These are phyloP conservation scores for Piprites chloris DNA, from an alignment of 2,113 vertebrate genomes.

Conservation along the genomic window DNA sequence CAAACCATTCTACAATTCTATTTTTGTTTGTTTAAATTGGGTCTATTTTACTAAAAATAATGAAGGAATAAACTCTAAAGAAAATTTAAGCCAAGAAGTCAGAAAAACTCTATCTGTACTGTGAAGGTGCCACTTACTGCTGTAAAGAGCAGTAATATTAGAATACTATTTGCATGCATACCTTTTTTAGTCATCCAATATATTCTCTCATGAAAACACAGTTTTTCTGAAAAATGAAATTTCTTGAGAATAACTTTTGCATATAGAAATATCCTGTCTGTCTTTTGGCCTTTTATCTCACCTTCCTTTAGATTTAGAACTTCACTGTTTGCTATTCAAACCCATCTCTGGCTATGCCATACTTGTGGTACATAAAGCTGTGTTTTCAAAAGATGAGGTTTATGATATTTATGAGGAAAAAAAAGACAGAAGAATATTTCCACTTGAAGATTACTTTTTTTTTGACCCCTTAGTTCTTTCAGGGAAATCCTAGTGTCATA, in stretches of 20 bases:
- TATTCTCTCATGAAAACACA: neutral
- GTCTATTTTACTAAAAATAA: neutral
- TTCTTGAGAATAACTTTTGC: neutral
- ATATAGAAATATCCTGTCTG: neutral
- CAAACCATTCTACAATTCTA: rapidly evolving
- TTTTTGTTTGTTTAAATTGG: neutral
- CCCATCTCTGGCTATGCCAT: too few species aligned
- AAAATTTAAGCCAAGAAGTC: neutral
- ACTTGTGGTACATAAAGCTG: neutral
- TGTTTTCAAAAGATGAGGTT: neutral
- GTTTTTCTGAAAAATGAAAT: neutral
- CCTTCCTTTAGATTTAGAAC: neutral
- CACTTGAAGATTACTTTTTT: neutral
- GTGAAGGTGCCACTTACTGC: neutral
- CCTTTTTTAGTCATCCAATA: neutral
- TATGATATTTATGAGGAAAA: neutral
- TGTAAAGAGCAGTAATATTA: neutral
- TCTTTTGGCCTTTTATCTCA: neutral
- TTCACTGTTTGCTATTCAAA: neutral
- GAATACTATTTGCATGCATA: neutral
- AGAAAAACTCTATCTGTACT: neutral
- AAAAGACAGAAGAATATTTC: neutral
- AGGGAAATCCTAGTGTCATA: neutral
- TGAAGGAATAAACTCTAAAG: neutral
- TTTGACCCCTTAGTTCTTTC: neutral